A percentile compares a stretch with the other conserved stretches of the same genome.
Evolutionary conservation across 30 jellyfish, hydroid and myxozoan species (phyloP).

Genomic region (Chironex yamaguchii): DNA sequence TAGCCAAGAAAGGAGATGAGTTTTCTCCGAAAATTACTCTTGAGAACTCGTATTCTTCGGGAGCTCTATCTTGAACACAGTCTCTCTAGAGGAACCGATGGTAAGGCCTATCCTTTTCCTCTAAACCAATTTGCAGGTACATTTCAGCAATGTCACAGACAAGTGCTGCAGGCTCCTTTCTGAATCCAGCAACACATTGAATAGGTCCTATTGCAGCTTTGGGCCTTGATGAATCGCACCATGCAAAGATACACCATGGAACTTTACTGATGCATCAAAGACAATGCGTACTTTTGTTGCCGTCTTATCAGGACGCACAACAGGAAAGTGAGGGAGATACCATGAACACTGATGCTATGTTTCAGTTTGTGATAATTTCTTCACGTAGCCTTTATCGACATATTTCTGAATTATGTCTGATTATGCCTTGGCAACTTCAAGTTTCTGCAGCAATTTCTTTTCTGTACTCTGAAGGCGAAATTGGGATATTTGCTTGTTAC

Average conservation of each 20-base stretch:
- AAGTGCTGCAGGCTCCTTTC: too few relatives aligned
- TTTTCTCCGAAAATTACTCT: slow-evolving; percentile 9
- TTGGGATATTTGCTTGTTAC: slow-evolving; percentile 15
- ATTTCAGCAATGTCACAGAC: too few relatives aligned
- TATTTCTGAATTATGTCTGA: not conserved
- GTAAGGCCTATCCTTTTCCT: slow-evolving; percentile 32
- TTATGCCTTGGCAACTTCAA: slow-evolving; percentile 23
- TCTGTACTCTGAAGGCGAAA: slow-evolving; percentile 30
- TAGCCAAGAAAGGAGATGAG: not conserved
- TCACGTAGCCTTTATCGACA: slow-evolving; percentile 14
- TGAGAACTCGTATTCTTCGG: slow-evolving; percentile 57
- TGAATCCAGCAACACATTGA: not conserved
- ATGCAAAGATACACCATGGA: slow-evolving; percentile 39
- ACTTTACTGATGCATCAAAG: slow-evolving; percentile 19
- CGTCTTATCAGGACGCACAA: slow-evolving; percentile 1
- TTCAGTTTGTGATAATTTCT: not conserved
- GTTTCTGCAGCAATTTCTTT: slow-evolving; percentile 43
- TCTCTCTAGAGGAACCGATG: slow-evolving; percentile 61
- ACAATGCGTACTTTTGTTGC: slow-evolving; percentile 13
- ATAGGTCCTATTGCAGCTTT: slow-evolving; percentile 24
- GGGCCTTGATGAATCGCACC: slow-evolving; percentile 55
- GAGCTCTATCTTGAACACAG: slow-evolving; percentile 10
- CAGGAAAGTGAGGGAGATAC: slow-evolving; percentile 40
- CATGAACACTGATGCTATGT: not conserved
- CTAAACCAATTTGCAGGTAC: slow-evolving; percentile 35